Conservation (phyloP, 2,797 vertebrate species). For the Sorex maritimensis region DNA sequence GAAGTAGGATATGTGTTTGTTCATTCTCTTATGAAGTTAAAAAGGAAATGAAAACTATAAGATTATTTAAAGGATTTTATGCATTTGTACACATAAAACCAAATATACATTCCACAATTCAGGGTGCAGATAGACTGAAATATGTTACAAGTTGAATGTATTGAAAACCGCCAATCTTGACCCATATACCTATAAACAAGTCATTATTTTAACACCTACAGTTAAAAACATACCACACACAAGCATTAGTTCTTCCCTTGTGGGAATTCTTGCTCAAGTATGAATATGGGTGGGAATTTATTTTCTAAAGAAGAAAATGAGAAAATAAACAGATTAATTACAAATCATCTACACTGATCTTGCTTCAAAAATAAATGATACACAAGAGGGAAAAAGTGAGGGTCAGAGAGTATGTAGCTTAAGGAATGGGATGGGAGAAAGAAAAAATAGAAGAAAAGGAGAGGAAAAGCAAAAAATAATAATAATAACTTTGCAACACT, state of each 20-base stretch:
- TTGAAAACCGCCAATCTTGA: not conserved
- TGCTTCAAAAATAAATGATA: slow-evolving; percentile 70
- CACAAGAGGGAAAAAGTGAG: not conserved
- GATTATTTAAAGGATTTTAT: not conserved
- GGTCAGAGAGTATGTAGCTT: not conserved
- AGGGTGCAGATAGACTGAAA: not conserved
- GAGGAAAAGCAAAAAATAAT: not conserved
- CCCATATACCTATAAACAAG: not conserved
- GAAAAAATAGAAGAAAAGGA: not conserved
- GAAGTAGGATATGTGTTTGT: accelerated
- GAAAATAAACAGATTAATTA: slow-evolving; percentile 80
- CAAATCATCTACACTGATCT: slow-evolving; percentile 82
- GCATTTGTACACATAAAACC: not conserved
- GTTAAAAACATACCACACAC: not conserved
- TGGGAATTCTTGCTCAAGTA: slow-evolving; percentile 78
- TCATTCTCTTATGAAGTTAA: not conserved
- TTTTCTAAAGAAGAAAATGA: slow-evolving; percentile 75
- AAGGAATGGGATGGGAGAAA: not conserved
- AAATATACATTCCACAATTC: not conserved
- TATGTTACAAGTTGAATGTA: too few relatives aligned
- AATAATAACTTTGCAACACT: not conserved
- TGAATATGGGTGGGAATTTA: slow-evolving; percentile 73
- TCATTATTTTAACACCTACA: not conserved
- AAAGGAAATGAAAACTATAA: not conserved
- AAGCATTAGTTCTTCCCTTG: not conserved